A percentile compares a stretch with the other conserved stretches of the same genome.
Conservation (phyloP, 2,888 invertebrate genomes). For the Ophion ellenae region DNA sequence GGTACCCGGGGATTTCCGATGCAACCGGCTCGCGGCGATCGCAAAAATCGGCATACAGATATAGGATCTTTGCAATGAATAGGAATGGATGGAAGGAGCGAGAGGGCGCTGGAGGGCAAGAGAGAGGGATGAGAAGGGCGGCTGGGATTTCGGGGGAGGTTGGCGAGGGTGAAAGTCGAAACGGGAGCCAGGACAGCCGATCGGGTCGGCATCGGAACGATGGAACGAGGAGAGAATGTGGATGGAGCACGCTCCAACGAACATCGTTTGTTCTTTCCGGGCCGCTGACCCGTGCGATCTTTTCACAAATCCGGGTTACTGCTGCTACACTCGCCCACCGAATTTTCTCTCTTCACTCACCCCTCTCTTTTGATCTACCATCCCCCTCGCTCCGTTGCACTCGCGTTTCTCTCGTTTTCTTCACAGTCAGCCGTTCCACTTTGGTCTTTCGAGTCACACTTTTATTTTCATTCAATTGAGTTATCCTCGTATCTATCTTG, state of each 20-base stretch:
- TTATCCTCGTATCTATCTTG: too few relatives aligned
- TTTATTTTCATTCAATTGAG: conserved; percentile 25
- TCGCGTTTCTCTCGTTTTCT: conserved; percentile 60
- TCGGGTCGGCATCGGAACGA: conserved; percentile 65
- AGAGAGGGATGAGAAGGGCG: conserved; percentile 20
- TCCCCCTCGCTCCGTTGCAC: conserved; percentile 52
- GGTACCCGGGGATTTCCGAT: conserved; percentile 66
- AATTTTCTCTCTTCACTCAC: conserved; percentile 67
- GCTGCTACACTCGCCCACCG: conserved; percentile 66
- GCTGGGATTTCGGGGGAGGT: conserved; percentile 5
- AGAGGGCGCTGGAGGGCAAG: conserved; percentile 51
- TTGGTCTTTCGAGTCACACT: conserved; percentile 57
- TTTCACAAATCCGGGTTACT: conserved; percentile 83
- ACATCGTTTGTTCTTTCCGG: conserved; percentile 83
- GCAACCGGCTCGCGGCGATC: conserved; percentile 53
- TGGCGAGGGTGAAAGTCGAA: conserved; percentile 52
- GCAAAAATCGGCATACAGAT: conserved; percentile 42
- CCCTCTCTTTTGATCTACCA: conserved; percentile 66
- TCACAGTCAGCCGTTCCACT: conserved; percentile 51
- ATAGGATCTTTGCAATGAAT: conserved; percentile 26
- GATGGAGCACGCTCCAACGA: conserved; percentile 80
- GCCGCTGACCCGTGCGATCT: conserved; percentile 82
- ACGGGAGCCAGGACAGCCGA: conserved; percentile 62
- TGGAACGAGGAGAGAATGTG: conserved; percentile 72
- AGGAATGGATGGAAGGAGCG: conserved; percentile 45